Evolutionary conservation across 2,888 invertebrate species (phyloP).

Genomic region (Leptogaster cylindrica): DNA sequence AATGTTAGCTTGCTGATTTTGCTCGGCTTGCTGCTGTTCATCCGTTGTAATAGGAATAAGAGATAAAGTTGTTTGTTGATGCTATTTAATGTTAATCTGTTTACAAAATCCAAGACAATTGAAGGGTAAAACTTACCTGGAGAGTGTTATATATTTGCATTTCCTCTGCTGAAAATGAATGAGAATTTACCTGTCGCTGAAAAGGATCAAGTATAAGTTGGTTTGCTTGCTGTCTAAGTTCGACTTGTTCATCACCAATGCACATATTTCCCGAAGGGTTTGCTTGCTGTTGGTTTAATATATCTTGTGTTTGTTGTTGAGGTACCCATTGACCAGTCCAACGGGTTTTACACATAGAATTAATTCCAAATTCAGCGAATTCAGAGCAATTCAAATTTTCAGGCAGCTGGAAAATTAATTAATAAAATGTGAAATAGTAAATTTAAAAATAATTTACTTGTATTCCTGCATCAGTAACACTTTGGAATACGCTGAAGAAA

Average conservation of each 20-base stretch:
- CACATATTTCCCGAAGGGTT: conserved; percentile 44
- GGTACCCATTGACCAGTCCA: conserved; percentile 59
- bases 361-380: conserved; percentile 60
- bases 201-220: conserved; percentile 60
- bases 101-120: background rate
- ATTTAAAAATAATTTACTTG: conserved; percentile 51
- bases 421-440: background rate
- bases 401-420: conserved; percentile 54
- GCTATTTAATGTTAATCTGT: conserved; percentile 47
- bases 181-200: conserved; percentile 62
- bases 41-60: conserved; percentile 58
- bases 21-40: conserved; percentile 55
- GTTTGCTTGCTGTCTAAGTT: conserved; percentile 53
- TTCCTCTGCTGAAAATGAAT: conserved; percentile 61
- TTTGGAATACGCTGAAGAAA: conserved; percentile 59
- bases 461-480: conserved; percentile 55
- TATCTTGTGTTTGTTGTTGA: conserved; percentile 50
- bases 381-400: conserved; percentile 60
- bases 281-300: conserved; percentile 40
- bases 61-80: conserved; percentile 59
- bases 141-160: conserved; percentile 61
- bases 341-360: conserved; percentile 61
- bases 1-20: conserved; percentile 54
- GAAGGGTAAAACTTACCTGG: conserved; percentile 53
- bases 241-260: conserved; percentile 53